Evolutionary conservation across 1,140 invertebrate genomes (phyloP).

Genomic region (Drosophila watanabei): DNA sequence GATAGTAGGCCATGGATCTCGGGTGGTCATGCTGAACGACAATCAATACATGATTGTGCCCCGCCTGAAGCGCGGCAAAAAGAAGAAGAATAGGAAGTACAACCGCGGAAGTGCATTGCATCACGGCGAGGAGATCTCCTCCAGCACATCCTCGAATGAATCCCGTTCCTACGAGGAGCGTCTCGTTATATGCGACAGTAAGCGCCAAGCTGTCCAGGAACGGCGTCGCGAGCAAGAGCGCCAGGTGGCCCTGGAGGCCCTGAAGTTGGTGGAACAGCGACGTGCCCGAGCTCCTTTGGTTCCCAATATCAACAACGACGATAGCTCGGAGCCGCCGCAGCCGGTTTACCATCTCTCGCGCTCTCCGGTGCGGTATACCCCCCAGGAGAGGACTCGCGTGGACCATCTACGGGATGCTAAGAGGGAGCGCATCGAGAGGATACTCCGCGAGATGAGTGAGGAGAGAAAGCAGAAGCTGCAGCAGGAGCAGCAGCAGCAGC

Average conservation of each 20-base stretch:
- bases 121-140: neutral
- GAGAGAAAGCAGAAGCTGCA: neutral
- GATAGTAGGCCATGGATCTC: neutral
- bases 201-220: neutral
- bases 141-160: neutral
- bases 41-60: conserved; percentile 7
- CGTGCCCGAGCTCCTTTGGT: conserved; percentile 25
- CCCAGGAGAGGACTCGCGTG: conserved; percentile 44
- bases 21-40: conserved; percentile 10
- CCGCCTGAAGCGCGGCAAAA: neutral
- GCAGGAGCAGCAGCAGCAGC: neutral
- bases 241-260: conserved; percentile 58
- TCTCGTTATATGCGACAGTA: neutral
- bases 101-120: neutral
- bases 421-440: conserved; percentile 51
- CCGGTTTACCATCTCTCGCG: conserved; percentile 40
- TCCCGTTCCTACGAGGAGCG: neutral
- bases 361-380: conserved; percentile 31
- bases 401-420: conserved; percentile 37
- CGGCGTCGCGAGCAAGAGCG: conserved; percentile 51
- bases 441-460: conserved; percentile 55
- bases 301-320: fast-evolving
- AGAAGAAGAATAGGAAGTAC: neutral
- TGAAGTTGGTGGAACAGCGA: conserved; percentile 55
- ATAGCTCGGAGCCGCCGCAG: neutral